Evolutionary conservation across 1,140 invertebrate genomes (phyloP), one percentile per base, ranked within the genome.

Genomic region (Conus ventricosus): DNA sequence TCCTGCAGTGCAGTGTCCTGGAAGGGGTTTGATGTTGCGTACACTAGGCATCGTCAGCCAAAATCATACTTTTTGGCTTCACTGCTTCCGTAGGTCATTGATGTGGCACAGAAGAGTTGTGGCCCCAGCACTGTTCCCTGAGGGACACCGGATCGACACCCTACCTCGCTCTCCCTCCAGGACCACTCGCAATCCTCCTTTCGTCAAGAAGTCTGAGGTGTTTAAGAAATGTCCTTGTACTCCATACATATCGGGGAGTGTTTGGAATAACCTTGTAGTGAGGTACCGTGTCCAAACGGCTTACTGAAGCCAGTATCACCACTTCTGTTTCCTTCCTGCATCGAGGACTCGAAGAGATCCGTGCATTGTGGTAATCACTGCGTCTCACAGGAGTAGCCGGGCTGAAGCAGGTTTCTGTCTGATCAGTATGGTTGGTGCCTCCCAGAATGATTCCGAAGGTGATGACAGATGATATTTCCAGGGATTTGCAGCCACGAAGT

Each of bases 31-130:
- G 57, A 89, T 90, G 53, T 86, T 80, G n/a, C 87, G 27, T 91
- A 89, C 6, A 91, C 39, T 10, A 89, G 84, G 54, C 87, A 91
- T 91, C 84, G 53, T 89, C 89, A n/a, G 90, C 87, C 55, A 91
- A 89, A 53, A 91, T 55, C 15, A 67, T 5, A 0, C 87, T 87
- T 63, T 83, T 25, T 55, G 90, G 87, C 13, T 27, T 90, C 5
- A 91, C 88, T 20, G 54, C 60, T n/a, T 85, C 85, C 63, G 87
- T 86, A 85, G 57, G 60, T 85, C 84, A 51, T 85, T 85, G 17
- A 85, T 85, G 67, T 85, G 84, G 67, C 84, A 85, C 5, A 85
- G 25, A 85, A 85, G 17, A 85, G 67, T 85, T 67, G 53, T n/a
- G 84, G 84, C 11, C 84, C 84, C 51, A 85, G 25, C 17, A 85